Percentiles rank a stretch among this genome's conserved stretches.
Conservation (phyloP, 2,113 vertebrate genomes). For the Aegithalos caudatus region DNA sequence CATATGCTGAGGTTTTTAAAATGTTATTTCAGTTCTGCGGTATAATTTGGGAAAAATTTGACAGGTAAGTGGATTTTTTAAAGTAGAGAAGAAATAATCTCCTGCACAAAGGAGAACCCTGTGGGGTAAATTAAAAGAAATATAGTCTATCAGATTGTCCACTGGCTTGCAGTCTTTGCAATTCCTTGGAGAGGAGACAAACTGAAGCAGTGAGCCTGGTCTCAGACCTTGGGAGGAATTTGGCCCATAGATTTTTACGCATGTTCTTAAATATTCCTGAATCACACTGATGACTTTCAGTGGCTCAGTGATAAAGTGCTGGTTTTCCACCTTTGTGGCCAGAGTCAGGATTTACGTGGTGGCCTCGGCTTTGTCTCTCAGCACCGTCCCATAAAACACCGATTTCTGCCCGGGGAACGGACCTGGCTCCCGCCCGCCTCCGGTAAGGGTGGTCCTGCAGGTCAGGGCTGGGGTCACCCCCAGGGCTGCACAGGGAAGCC, state of each 20-base stretch:
- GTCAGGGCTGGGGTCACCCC: slow-evolving; percentile 42
- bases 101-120: background rate
- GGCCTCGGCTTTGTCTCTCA: background rate
- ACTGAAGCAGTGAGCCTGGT: background rate
- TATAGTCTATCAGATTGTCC: background rate
- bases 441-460: slow-evolving; percentile 22
- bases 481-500: background rate
- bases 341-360: background rate
- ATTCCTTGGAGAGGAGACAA: background rate
- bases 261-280: background rate
- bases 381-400: background rate
- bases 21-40: slow-evolving; percentile 22
- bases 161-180: background rate
- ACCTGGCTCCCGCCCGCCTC: background rate
- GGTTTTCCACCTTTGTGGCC: background rate
- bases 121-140: background rate
- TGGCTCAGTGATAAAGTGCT: background rate
- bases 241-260: background rate
- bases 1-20: slow-evolving; percentile 26
- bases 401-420: background rate
- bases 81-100: background rate
- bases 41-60: background rate
- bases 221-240: background rate
- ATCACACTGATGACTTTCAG: background rate
- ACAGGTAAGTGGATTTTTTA: slow-evolving; percentile 39